Evolutionary conservation across 2,888 invertebrate species (phyloP).

Genomic region (Xestia c-nigrum): DNA sequence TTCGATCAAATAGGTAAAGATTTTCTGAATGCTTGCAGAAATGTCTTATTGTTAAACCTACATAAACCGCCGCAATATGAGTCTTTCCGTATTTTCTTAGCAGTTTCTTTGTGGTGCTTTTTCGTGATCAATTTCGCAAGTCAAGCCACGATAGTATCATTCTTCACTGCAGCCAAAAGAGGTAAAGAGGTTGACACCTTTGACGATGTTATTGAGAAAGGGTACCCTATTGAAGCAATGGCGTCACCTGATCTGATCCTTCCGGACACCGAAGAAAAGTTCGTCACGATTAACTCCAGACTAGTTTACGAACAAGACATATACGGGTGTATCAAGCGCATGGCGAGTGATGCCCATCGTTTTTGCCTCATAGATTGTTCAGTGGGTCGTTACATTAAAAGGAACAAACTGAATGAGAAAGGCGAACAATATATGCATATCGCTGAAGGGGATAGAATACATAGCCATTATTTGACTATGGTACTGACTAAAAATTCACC

Average conservation of each 20-base stretch:
- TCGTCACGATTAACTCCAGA: constrained; percentile 79
- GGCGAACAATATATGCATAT: constrained; percentile 86
- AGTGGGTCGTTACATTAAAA: constrained; percentile 79
- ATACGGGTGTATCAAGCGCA: constrained; percentile 76
- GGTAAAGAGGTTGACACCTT: constrained; percentile 86
- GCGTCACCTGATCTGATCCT: constrained; percentile 85
- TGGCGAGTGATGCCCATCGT: constrained; percentile 77
- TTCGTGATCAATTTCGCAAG: constrained; percentile 84
- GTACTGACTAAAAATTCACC: constrained; percentile 81
- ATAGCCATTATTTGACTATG: constrained; percentile 83
- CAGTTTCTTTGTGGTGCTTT: constrained; percentile 82
- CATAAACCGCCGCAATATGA: constrained; percentile 76
- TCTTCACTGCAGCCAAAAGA: constrained; percentile 83
- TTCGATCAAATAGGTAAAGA: constrained; percentile 84
- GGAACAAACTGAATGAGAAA: constrained; percentile 79
- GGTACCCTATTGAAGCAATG: constrained; percentile 83
- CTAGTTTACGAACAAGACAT: constrained; percentile 75
- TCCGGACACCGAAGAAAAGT: constrained; percentile 81
- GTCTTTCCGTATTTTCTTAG: constrained; percentile 82
- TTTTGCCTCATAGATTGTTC: constrained; percentile 87
- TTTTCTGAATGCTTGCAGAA: constrained; percentile 81
- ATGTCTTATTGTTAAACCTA: constrained; percentile 77
- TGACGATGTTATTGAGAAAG: constrained; percentile 83
- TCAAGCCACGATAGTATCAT: constrained; percentile 86
- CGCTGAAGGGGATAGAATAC: constrained; percentile 80